Base-by-base conservation (phyloP, 2,888 invertebrate species). In the Sphaeridia pumilis region DNA sequence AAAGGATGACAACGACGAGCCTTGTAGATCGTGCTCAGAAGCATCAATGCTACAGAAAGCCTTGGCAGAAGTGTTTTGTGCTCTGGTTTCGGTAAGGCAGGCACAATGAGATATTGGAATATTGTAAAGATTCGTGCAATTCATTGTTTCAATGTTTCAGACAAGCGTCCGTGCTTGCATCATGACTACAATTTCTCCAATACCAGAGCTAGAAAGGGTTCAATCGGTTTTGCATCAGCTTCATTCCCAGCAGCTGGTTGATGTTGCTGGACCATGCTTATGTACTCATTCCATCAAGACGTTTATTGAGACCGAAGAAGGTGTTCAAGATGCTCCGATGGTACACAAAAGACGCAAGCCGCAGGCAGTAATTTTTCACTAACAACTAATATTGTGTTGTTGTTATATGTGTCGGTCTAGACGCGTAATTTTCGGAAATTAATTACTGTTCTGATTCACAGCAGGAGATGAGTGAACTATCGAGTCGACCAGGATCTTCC, bases 201-300 rank as follows among this genome's bases (percentile, higher is more conserved):
- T 73, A 4, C 69, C 70, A 2, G 75, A 76, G 56, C 65, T 75
- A 55, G 76, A 76, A 67, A 67, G 76, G 21, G 72, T 73, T 2
- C 66, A 73, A 51, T 70, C 68, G n/a, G 67, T 76, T 1, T 65
- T 76, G 21, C 74, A 75, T 57, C 68, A 65, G 24, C 69, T 69
- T 58, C 70, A 71, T 50, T 64, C 68, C 0, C 56, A 59, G 27
- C 60, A 61, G 44, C 25, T 63, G 1, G 57, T 63, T 1, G 65
- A 65, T 41, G 53, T 53, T 12, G 47, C 58, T 10, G 63, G 63
- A 3, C 64, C 64, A 14, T 41, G 58, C 7, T 61, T 59, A 36
- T 52, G 52, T 52, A 28, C 46, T n/a, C 53, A 56, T 45, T 58
- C 58, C 2, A 55, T 49, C 41, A 50, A 48, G 25, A 27, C 51